Evolutionary conservation across 2,113 vertebrate genomes (phyloP).

Genomic region (Sinocyclocheilus maitianheensis): DNA sequence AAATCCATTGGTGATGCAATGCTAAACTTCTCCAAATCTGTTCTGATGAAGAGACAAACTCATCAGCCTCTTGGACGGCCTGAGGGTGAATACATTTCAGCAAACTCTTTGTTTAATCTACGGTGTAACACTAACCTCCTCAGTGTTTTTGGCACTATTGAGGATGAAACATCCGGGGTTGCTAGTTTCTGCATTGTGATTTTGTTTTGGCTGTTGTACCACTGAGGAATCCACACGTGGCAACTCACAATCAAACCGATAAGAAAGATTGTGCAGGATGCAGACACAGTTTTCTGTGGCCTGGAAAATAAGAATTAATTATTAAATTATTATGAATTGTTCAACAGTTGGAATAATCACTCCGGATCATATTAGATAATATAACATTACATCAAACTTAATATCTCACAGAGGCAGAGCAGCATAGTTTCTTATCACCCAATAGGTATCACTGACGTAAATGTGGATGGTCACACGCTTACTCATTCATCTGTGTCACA

Average conservation of each 20-base stretch:
- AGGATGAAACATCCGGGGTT: constrained; percentile 82
- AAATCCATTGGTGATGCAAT: too few relatives aligned
- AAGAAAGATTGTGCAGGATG: constrained; percentile 94
- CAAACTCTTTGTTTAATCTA: background rate
- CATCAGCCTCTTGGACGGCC: too few relatives aligned
- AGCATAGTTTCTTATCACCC: too few relatives aligned
- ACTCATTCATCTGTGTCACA: background rate
- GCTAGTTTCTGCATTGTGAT: constrained; percentile 62
- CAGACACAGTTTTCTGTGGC: constrained; percentile 92
- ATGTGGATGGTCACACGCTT: background rate
- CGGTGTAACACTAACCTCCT: constrained; percentile 69
- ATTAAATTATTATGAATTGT: background rate
- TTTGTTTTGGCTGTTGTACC: constrained; percentile 68
- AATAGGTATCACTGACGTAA: background rate
- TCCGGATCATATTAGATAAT: background rate
- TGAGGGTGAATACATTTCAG: too few relatives aligned
- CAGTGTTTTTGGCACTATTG: constrained; percentile 78
- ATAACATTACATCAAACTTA: background rate
- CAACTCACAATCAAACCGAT: constrained; percentile 85
- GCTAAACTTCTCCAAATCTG: too few relatives aligned
- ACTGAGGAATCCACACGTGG: constrained; percentile 66
- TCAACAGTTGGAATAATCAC: background rate
- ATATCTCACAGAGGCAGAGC: background rate
- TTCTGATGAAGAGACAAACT: too few relatives aligned
- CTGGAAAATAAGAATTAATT: constrained; percentile 64